phyloP scores from a whole-genome alignment of 2,888 invertebrate species.

The Macrosiphum euphorbiae region DNA sequence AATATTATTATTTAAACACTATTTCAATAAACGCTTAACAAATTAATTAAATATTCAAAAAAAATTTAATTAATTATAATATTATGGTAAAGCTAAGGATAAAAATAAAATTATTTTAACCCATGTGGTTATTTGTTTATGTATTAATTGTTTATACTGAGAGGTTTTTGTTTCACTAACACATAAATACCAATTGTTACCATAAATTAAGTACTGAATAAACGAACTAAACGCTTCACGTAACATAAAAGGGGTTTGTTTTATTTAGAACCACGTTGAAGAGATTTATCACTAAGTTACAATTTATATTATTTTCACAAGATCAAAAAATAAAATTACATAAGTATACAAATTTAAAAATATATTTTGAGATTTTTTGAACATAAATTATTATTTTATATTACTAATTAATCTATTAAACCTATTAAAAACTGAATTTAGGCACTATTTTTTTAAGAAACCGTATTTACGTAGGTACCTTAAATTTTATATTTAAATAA shows the following conservation, averaged over 20 bases:
- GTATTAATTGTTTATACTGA: neutral
- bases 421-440: neutral
- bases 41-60: neutral
- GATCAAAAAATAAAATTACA: neutral
- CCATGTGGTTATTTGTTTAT: neutral
- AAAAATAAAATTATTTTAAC: neutral
- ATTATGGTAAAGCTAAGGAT: neutral
- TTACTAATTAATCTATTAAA: neutral
- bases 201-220: neutral
- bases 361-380: too few species aligned
- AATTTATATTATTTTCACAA: neutral
- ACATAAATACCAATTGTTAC: slow-evolving; percentile 1
- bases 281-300: neutral
- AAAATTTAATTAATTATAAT: neutral
- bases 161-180: neutral
- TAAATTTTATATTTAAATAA: neutral
- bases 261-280: neutral
- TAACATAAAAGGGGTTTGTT: neutral
- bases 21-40: neutral
- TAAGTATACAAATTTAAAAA: too few species aligned
- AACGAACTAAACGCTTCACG: neutral
- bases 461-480: neutral
- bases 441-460: neutral
- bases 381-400: neutral
- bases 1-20: neutral